Evolutionary conservation across 2,888 invertebrate species (phyloP), one percentile per base, ranked within the genome.

Genomic region (Sturmia bella): DNA sequence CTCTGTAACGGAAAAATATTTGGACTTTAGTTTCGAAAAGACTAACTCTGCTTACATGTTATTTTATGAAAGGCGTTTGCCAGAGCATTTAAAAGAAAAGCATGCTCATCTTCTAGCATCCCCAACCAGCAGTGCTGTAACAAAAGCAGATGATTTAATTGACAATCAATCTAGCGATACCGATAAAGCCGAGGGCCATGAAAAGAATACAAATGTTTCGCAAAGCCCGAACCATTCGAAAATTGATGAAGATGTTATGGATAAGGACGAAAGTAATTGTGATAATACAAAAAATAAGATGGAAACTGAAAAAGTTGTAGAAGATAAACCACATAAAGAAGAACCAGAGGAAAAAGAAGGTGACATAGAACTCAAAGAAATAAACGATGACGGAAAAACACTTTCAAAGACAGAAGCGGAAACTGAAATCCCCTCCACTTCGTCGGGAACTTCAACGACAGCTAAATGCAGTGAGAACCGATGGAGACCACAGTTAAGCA

Each of bases 21-120:
- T 98, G 95, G 98, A 98, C 90, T 97, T 98, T 89, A 98, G 98
- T 87, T 98, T 98, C 89, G 98, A 98, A 91, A 98, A 98, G 92
- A 98, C 98, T 2, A 98, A 98, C 91, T 98, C 97, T 88, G 98
- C 98, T 0, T 98, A 98, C 91, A 98, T 98, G 98, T 90, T 98
- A 86, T 98, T 98, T 91, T 98, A 98, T 91, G 98, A 98, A 90
- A 93, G 97, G 86, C 95, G 95, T 84, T 93, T 89, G 66, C 86
- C 90, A 93, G 86, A 92, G 27, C 88, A 89, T 66, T 84, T 89
- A 63, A 88, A 88, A 76, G 87, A 88, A 7, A 86, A 88, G 1
- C 88, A 92, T 86, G 91, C 91, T 1, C 87, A 88, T 79, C 66
- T 88, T 32, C 66, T 83, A 43, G 75, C 72, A 85, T 82, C 89